phyloP scores from a whole-genome alignment of 2,888 invertebrate species.

The Drosophila mulleri region DNA sequence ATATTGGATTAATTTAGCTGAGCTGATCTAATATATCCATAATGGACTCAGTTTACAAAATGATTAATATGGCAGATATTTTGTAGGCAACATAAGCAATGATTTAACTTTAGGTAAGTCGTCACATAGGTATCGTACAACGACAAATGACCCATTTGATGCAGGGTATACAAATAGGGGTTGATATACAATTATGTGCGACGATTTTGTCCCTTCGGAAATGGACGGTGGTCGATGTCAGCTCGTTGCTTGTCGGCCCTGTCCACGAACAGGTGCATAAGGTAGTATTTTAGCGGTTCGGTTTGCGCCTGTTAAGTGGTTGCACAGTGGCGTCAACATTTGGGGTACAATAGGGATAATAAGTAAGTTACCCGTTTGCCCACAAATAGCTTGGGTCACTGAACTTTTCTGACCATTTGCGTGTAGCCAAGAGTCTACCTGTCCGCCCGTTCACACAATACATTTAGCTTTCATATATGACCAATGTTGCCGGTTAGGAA shows the following conservation, averaged over 20 bases:
- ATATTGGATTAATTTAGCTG: neutral
- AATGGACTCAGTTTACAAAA: neutral
- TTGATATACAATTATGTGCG: conserved; percentile 29
- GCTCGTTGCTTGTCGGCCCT: conserved; percentile 31
- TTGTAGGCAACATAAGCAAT: neutral
- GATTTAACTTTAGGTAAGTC: no score
- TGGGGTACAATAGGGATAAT: conserved; percentile 4
- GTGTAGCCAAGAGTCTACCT: conserved; percentile 6
- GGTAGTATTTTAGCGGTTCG: conserved; percentile 5
- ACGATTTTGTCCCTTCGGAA: conserved; percentile 12
- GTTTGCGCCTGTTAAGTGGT: neutral
- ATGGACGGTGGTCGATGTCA: conserved; percentile 50
- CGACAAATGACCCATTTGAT: neutral
- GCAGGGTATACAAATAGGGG: conserved; percentile 31
- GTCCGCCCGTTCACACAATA: neutral
- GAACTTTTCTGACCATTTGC: conserved; percentile 27
- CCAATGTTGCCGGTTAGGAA: conserved; percentile 15
- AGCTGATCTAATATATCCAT: neutral
- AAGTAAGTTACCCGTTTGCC: neutral
- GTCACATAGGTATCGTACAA: neutral
- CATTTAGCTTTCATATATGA: conserved; percentile 9
- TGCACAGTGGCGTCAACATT: conserved; percentile 24
- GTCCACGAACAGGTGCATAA: conserved; percentile 1
- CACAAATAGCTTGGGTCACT: conserved; percentile 20
- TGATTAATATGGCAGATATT: neutral